Base-by-base conservation (phyloP, 2,797 vertebrate genomes). In the Chromobotia macracanthus region DNA sequence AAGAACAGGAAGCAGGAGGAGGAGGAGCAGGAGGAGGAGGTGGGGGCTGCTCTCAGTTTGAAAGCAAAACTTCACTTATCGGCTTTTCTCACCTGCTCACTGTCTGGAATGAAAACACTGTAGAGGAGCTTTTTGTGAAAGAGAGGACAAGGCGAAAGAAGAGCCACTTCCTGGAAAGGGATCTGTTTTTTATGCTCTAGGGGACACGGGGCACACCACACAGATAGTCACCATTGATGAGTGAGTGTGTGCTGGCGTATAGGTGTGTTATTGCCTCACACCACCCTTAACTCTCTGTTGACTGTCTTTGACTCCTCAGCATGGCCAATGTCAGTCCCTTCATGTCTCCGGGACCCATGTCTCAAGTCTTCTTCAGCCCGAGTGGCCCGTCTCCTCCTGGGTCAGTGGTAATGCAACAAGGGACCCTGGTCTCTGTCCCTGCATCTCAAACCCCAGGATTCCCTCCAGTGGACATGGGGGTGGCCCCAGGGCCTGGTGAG, bases 301-400 rank as follows among this genome's bases (percentile, higher is more conserved):
- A 56, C 77, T 74, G 64, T 56, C 15, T 69, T 69, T 61, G 69
- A 84, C 63, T 86, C 55, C 28, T 31, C 76, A 60, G 75, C 69
- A 94, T 94, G 94, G 92, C 92, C 67, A 92, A 93, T 38, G 90
- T 89, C 25, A 93, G 92, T 86, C 90, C 92, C 10, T 92, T 91
- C 74, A 91, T 94, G 84, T 76, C 93, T 60, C 67, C 92, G 13
- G 82, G 83, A 77, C 72, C 85, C 77, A 80, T 89, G 72, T 46
- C 86, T 80, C 90, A 90, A 83, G 84, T 92, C 71, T 93, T 93
- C 82, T 94, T 94, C 19, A 88, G 91, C 5, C 85, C 90, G 0
- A 89, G 86, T 53, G 88, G 86, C 16, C 84, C 89, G 60, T 89
- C 92, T 0, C 87, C 89, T 1, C 89, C 91, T 0, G 83, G 82